These are phyloP conservation scores for Drosophila fungiperda DNA, from an alignment of 2,888 invertebrate genomes.

Conservation along the genomic window DNA sequence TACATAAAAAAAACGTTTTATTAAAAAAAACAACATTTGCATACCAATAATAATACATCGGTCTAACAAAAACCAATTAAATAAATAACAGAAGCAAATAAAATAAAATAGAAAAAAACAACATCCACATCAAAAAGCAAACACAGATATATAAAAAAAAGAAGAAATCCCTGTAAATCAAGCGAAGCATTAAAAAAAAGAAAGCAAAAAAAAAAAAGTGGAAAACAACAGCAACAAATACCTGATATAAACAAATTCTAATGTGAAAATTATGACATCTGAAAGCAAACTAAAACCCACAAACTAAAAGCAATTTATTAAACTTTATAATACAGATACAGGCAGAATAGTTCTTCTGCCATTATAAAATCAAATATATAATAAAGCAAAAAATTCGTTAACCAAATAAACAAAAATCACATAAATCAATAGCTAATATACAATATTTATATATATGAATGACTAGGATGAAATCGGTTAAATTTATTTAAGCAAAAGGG, in stretches of 20 bases:
- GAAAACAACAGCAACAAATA: background rate
- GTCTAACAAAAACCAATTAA: background rate
- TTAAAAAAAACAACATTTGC: conserved; percentile 4
- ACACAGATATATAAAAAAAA: background rate
- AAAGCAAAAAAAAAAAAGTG: background rate
- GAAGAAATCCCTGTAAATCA: conserved; percentile 22
- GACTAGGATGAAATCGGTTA: background rate
- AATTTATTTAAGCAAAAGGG: background rate
- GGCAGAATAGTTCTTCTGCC: background rate
- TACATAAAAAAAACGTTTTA: background rate
- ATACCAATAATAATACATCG: background rate
- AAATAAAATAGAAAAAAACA: conserved; percentile 15
- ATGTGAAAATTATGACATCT: conserved; percentile 38
- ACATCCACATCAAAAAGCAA: background rate
- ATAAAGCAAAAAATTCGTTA: conserved; percentile 5
- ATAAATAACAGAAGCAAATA: background rate
- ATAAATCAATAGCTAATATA: conserved; percentile 22
- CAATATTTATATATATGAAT: background rate
- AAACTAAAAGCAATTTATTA: conserved; percentile 20
- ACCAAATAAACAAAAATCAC: conserved; percentile 2
- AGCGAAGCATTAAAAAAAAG: conserved; percentile 9
- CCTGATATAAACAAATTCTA: conserved; percentile 23
- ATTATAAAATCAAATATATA: conserved; percentile 10
- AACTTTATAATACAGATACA: conserved; percentile 16
- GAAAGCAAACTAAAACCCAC: conserved; percentile 29